A percentile compares a stretch with the other conserved stretches of the same genome.
These are phyloP conservation scores for Pemphigus obesinymphae DNA, from an alignment of 1,140 invertebrate genomes.

Conservation along the genomic window DNA sequence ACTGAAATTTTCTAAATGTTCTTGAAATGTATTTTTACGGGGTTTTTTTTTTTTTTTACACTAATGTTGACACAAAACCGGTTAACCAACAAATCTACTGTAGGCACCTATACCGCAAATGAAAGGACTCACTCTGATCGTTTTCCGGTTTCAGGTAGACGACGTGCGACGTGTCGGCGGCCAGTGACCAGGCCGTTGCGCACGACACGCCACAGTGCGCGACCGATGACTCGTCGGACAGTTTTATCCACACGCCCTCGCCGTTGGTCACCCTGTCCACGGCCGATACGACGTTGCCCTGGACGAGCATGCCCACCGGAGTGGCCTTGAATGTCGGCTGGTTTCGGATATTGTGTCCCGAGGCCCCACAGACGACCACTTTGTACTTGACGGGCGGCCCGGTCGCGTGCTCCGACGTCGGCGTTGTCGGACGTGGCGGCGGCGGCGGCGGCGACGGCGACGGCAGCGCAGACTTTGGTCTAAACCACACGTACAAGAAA, in stretches of 20 bases:
- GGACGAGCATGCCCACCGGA: constrained; percentile 68
- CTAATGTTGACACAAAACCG: too few relatives aligned
- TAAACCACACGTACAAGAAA: too few relatives aligned
- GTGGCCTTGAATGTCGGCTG: constrained; percentile 68
- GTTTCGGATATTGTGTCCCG: constrained; percentile 73
- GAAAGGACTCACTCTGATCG: neutral
- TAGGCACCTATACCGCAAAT: too few relatives aligned
- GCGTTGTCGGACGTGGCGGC: neutral
- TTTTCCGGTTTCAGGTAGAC: constrained; percentile 65
- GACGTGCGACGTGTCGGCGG: constrained; percentile 62
- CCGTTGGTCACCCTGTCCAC: constrained; percentile 64
- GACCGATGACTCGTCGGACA: constrained; percentile 60
- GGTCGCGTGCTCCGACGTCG: neutral
- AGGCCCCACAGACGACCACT: constrained; percentile 75
- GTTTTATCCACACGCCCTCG: constrained; percentile 66
- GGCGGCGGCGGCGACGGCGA: neutral
- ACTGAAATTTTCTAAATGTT: too few relatives aligned
- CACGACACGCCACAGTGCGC: constrained; percentile 57
- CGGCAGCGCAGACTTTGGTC: neutral
- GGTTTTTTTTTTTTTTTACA: too few relatives aligned
- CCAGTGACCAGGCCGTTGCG: constrained; percentile 72
- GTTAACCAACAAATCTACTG: too few relatives aligned
- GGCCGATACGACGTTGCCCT: constrained; percentile 66
- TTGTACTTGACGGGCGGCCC: constrained; percentile 51
- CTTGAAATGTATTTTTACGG: too few relatives aligned